Base-by-base conservation (phyloP, 1,140 invertebrate genomes). In the Macrostomum lignano region DNA sequence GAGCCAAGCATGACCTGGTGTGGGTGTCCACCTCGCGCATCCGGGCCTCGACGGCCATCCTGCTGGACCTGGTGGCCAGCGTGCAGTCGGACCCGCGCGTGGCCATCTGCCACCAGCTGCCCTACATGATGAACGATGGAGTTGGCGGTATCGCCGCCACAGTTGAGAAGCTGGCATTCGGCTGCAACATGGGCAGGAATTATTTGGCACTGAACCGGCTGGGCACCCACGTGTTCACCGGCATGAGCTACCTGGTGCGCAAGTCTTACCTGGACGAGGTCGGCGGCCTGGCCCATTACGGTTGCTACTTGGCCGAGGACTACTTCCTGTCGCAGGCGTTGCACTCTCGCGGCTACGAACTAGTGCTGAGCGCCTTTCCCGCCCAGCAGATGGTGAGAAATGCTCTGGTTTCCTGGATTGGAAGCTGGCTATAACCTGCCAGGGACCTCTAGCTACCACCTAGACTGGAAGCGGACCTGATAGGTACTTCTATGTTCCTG, bases 31-130 rank as follows among this genome's bases (percentile, higher is more conserved):
- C 96, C 60, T 79, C 78, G 49, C 77, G 81, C 21, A 81, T 98
- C 40, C 67, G 73, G 47, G 93, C n/a, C n/a, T n/a, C n/a, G n/a
- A n/a, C n/a, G n/a, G n/a, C n/a, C n/a, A n/a, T n/a, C n/a, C n/a
- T n/a, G 10, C 11, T 21, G 31, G 11, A 33, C 7, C 21, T 33
- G 31, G 5, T 7, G 7, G 7, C 11, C 10, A 7, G 7, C 7
- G n/a, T 33, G 7, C 6, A 5, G 10, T 33, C 31, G 7, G 13
- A 11, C n/a, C 7, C 21, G 19, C 21, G 20, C 42, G 74, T 84
- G 5, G 91, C 76, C 1, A 65, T 96, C 21, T 84, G 96, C 1
- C 82, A 93, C 56, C 88, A 96, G 60, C 78, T 94, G 74, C 91
- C 91, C 15, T 96, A 88, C 52, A 73, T 73, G n/a, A n/a, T n/a